phyloP scores from a whole-genome alignment of 2,113 vertebrate species.

The Thalassarche chlororhynchos region DNA sequence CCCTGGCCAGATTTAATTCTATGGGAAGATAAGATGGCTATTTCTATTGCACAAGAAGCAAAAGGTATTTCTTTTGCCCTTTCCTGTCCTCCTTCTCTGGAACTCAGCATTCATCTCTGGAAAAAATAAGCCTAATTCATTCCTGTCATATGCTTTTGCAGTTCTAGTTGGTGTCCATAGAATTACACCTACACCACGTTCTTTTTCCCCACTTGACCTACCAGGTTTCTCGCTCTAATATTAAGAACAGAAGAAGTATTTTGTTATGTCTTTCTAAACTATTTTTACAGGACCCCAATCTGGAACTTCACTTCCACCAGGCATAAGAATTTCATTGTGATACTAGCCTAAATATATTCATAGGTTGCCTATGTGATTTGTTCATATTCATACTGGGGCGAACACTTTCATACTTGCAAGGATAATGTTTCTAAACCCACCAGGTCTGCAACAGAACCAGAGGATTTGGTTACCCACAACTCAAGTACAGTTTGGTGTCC shows the following conservation, averaged over 20 bases:
- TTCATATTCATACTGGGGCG: neutral
- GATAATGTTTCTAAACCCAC: neutral
- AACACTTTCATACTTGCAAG: neutral
- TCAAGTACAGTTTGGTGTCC: neutral
- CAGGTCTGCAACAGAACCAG: neutral
- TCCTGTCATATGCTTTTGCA: neutral
- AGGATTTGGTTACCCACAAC: neutral
- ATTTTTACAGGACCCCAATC: neutral
- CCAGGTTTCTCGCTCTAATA: neutral
- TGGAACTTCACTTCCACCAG: neutral
- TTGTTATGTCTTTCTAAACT: neutral
- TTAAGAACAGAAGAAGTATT: neutral
- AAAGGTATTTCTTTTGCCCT: neutral
- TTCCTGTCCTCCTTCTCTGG: neutral
- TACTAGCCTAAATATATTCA: neutral
- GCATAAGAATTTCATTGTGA: neutral
- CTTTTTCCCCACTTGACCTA: neutral
- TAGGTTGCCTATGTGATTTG: neutral
- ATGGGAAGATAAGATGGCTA: neutral
- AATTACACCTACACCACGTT: neutral
- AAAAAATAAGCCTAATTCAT: neutral
- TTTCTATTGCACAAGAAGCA: neutral
- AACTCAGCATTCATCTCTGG: neutral
- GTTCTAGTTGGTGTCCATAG: neutral
- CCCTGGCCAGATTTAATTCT: too few relatives aligned